phyloP scores from a whole-genome alignment of 2,888 invertebrate species.

The Pristionchus arcanus region DNA sequence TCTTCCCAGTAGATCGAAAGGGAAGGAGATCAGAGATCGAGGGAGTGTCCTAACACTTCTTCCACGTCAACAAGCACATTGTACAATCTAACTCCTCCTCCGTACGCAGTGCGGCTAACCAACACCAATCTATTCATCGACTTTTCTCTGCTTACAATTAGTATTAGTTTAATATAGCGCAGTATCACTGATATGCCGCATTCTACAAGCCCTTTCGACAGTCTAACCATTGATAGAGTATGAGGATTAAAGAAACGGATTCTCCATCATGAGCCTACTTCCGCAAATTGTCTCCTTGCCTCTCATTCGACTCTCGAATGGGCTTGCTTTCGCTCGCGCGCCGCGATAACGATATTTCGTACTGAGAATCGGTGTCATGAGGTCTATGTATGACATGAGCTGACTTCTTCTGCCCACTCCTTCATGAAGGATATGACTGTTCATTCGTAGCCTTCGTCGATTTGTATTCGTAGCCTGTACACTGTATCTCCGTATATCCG shows the following conservation, averaged over 20 bases:
- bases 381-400: not conserved
- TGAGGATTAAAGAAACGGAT: not conserved
- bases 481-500: too few species aligned
- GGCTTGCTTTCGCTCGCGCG: not conserved
- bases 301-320: not conserved
- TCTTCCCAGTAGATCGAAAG: not conserved
- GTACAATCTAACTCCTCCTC: not conserved
- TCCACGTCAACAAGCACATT: not conserved
- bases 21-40: not conserved
- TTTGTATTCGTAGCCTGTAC: not conserved
- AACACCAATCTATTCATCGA: not conserved
- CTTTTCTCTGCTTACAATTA: not conserved
- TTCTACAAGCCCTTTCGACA: too few species aligned
- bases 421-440: not conserved
- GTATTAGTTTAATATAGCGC: too few species aligned
- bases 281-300: too few species aligned
- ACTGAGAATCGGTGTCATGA: not conserved
- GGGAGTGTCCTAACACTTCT: not conserved
- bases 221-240: not conserved
- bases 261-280: not conserved
- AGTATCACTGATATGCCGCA: too few species aligned
- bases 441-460: not conserved
- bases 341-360: conserved; percentile 1
- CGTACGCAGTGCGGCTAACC: not conserved
- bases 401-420: not conserved